phyloP scores from a whole-genome alignment of 2,113 vertebrate species.

The Mesitornis unicolor region DNA sequence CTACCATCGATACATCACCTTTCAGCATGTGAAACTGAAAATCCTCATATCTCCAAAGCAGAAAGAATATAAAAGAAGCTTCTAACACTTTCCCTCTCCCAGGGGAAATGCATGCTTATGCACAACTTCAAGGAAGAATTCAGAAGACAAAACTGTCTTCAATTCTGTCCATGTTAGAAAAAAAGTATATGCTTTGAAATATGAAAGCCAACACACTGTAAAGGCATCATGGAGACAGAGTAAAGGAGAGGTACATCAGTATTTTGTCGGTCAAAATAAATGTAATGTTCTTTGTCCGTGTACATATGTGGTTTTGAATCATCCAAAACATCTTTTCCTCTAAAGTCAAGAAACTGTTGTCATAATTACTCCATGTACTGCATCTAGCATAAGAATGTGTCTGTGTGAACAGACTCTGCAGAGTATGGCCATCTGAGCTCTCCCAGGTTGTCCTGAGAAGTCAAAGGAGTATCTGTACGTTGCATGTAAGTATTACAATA shows the following conservation, averaged over 20 bases:
- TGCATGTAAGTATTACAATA: background rate
- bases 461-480: background rate
- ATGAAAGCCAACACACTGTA: background rate
- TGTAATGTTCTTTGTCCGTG: background rate
- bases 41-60: slow-evolving; percentile 35
- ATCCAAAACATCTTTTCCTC: background rate
- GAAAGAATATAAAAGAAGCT: background rate
- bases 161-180: background rate
- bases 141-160: background rate
- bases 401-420: background rate
- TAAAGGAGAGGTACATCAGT: background rate
- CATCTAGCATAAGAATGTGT: background rate
- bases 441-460: background rate
- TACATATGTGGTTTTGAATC: background rate
- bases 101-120: background rate
- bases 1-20: slow-evolving; percentile 48
- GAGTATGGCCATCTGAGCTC: background rate
- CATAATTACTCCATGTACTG: background rate
- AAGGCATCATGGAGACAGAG: background rate
- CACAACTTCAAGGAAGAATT: background rate
- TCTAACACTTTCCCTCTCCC: background rate
- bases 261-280: background rate
- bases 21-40: background rate
- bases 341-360: background rate
- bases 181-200: background rate